Conservation (phyloP, 2,888 invertebrate genomes). For the Crossocerus cetratus region DNA sequence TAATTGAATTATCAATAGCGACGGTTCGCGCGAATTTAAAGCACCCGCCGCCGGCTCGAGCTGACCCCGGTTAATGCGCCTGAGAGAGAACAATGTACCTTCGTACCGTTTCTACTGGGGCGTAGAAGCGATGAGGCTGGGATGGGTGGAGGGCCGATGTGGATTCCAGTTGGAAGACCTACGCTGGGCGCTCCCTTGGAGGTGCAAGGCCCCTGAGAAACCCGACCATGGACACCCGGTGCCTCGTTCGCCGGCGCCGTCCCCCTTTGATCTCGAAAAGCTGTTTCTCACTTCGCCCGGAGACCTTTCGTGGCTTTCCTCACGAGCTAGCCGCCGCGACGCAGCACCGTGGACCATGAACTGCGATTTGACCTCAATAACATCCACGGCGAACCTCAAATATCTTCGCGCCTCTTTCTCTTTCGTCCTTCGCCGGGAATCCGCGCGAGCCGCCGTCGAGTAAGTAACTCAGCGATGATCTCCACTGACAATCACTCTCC, state of each 20-base stretch:
- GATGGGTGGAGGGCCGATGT: background rate
- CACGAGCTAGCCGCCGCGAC: background rate
- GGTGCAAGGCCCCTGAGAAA: background rate
- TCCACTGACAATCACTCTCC: background rate
- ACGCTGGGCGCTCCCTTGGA: background rate
- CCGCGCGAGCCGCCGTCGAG: slow-evolving; percentile 40
- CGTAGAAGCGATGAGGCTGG: background rate
- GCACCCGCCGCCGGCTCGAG: too few species aligned
- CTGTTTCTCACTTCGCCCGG: background rate
- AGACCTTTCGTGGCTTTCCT: background rate
- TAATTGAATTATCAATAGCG: background rate
- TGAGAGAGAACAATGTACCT: too few species aligned
- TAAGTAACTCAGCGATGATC: slow-evolving; percentile 33
- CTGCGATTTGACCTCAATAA: slow-evolving; percentile 6
- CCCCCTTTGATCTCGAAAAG: background rate
- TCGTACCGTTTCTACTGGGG: too few species aligned
- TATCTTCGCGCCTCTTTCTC: slow-evolving; percentile 22
- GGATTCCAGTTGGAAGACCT: background rate
- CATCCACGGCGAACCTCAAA: slow-evolving; percentile 4
- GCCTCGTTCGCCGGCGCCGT: background rate
- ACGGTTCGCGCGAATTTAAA: too few species aligned
- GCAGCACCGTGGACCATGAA: background rate
- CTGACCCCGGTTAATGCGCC: too few species aligned
- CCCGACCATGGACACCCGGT: background rate
- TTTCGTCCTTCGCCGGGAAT: slow-evolving; percentile 40